These are phyloP conservation scores for Macrobrachium nipponense DNA, from an alignment of 1,140 invertebrate genomes.

Conservation along the genomic window DNA sequence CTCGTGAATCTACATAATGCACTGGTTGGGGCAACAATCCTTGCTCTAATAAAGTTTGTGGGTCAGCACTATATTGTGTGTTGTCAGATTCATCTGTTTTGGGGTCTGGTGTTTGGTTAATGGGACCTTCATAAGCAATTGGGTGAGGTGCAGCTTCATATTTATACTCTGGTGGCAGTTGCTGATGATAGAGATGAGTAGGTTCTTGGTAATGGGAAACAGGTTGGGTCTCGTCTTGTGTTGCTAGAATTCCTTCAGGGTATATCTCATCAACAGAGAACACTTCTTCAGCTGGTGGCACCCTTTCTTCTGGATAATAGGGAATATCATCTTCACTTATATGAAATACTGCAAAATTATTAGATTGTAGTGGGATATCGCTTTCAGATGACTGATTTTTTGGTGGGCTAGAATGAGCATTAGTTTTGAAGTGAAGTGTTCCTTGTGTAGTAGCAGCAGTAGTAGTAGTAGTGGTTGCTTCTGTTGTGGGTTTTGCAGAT, in stretches of 20 bases:
- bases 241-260: constrained; percentile 11
- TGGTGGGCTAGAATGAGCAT: background rate
- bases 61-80: constrained; percentile 28
- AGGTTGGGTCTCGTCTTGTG: constrained; percentile 15
- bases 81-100: constrained; percentile 11
- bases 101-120: background rate
- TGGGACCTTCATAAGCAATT: constrained; percentile 24
- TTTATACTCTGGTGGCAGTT: constrained; percentile 44
- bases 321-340: background rate
- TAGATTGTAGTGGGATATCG: background rate
- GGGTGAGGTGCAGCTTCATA: constrained; percentile 32
- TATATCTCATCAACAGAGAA: constrained; percentile 34
- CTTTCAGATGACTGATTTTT: background rate
- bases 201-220: constrained; percentile 47
- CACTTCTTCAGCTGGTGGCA: background rate
- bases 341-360: constrained; percentile 31
- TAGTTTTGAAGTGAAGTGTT: too few species aligned
- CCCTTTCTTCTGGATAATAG: background rate
- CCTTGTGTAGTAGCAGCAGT: too few species aligned
- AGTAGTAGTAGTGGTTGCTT: too few species aligned
- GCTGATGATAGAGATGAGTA: constrained; percentile 44
- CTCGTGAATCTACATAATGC: constrained; percentile 39
- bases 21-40: constrained; percentile 42
- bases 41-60: constrained; percentile 28
- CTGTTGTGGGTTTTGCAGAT: too few species aligned